Conservation (phyloP, 2,888 invertebrate species). For the Tridacna crocea region DNA sequence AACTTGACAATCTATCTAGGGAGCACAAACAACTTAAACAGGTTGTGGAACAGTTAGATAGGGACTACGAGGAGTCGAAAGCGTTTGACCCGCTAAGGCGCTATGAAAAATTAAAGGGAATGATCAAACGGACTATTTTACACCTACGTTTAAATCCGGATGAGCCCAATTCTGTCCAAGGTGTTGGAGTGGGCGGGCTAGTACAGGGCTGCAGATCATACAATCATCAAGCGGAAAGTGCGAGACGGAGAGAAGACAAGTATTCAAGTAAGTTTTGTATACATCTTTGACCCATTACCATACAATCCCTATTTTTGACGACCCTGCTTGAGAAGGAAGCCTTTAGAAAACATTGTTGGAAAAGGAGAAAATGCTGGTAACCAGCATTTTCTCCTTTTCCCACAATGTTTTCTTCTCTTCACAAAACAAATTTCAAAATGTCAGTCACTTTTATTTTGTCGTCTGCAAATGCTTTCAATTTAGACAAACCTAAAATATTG, state of each 20-base stretch:
- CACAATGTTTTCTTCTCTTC: too few relatives aligned
- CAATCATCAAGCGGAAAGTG: slow-evolving; percentile 71
- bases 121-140: slow-evolving; percentile 90
- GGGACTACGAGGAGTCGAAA: slow-evolving; percentile 96
- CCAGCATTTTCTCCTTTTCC: too few relatives aligned
- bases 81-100: slow-evolving; percentile 96
- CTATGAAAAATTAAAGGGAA: slow-evolving; percentile 97
- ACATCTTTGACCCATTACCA: too few relatives aligned
- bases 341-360: too few relatives aligned
- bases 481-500: too few relatives aligned
- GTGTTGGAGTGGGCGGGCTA: slow-evolving; percentile 64
- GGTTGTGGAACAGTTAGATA: slow-evolving; percentile 77
- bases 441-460: too few relatives aligned
- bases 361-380: too few relatives aligned
- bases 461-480: too few relatives aligned
- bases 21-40: slow-evolving; percentile 77
- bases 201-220: slow-evolving; percentile 69
- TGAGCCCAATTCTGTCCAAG: slow-evolving; percentile 59
- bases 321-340: too few relatives aligned
- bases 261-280: slow-evolving; percentile 68
- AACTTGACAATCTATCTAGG: slow-evolving; percentile 71
- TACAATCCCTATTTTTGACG: too few relatives aligned
- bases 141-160: slow-evolving; percentile 76
- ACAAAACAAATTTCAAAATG: too few relatives aligned
- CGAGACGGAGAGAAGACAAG: slow-evolving; percentile 73